Conservation (phyloP, 2,113 vertebrate species). For the Campylomormyrus tamandua region DNA sequence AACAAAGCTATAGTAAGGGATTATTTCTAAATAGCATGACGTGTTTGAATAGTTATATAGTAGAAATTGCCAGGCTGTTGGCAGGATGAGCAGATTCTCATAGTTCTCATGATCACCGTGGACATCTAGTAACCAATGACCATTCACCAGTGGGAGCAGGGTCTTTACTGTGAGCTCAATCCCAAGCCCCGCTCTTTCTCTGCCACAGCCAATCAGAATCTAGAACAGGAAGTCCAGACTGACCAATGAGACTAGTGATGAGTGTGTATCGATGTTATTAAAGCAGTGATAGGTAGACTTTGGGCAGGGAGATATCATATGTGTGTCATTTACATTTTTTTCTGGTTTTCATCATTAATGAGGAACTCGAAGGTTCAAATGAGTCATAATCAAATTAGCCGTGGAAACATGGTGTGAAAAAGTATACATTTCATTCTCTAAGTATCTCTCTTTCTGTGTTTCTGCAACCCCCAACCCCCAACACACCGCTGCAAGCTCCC, state of each 20-base stretch:
- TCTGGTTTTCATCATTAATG: background rate
- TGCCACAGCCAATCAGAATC: background rate
- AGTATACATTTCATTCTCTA: background rate
- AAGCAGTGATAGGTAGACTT: background rate
- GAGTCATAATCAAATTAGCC: background rate
- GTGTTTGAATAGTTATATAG: background rate
- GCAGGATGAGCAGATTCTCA: background rate
- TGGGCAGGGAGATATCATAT: background rate
- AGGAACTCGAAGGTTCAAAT: background rate
- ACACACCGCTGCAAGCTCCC: background rate
- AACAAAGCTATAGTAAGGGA: background rate
- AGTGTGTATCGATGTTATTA: background rate
- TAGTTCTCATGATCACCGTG: background rate
- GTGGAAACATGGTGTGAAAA: background rate
- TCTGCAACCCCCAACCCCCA: background rate
- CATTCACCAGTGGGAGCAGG: background rate
- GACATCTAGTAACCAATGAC: background rate
- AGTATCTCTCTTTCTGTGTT: background rate
- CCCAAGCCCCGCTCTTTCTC: background rate
- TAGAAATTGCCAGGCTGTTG: background rate
- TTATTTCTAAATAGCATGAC: background rate
- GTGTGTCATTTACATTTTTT: no score
- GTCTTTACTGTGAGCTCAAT: background rate
- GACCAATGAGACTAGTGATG: background rate
- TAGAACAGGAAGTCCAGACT: background rate